Conservation (phyloP, 1,140 invertebrate species). For the Lucilia sericata region DNA sequence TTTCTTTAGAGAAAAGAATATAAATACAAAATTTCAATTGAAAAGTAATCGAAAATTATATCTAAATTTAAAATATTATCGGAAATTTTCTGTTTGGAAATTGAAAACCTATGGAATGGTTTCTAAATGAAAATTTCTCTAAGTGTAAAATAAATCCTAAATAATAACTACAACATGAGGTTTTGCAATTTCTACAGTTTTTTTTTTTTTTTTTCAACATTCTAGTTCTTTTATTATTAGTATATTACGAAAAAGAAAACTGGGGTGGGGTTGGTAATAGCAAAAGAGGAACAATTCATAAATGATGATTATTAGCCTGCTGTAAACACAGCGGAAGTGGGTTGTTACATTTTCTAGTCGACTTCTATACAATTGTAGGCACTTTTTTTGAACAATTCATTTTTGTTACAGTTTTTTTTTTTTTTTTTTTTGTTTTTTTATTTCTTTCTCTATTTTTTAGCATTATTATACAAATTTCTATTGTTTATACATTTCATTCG, state of each 20-base stretch:
- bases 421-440: too few species aligned
- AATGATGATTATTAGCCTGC: conserved; percentile 14
- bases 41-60: too few species aligned
- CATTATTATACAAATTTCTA: not conserved
- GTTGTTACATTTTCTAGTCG: conserved; percentile 47
- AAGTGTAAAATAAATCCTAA: not conserved
- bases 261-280: not conserved
- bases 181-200: not conserved
- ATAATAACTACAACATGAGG: not conserved
- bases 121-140: too few species aligned
- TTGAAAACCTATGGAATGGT: too few species aligned
- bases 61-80: too few species aligned
- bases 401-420: not conserved
- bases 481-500: conserved; percentile 18
- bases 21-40: too few species aligned
- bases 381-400: not conserved
- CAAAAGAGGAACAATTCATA: conserved; percentile 37
- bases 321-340: conserved; percentile 57
- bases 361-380: too few species aligned
- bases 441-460: too few species aligned
- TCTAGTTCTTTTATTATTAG: not conserved
- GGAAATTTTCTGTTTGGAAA: too few species aligned
- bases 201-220: not conserved
- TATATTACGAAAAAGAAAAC: not conserved
- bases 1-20: too few species aligned